phyloP scores from a whole-genome alignment of 2,888 invertebrate species.

The Pecten maximus region DNA sequence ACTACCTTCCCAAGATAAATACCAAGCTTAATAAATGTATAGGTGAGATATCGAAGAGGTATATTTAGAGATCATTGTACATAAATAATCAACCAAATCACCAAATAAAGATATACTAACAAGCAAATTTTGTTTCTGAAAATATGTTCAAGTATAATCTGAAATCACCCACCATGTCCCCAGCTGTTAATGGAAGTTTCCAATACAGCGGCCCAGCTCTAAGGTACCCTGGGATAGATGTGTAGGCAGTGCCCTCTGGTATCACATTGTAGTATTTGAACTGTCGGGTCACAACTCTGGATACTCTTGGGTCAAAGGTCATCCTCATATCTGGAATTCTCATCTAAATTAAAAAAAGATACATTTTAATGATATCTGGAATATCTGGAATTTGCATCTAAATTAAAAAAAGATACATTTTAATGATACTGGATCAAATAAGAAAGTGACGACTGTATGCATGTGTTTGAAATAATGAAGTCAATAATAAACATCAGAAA shows the following conservation, averaged over 20 bases:
- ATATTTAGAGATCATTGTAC: no score
- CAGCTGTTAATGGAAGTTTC: conserved; percentile 90
- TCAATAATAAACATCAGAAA: no score
- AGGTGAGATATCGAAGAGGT: no score
- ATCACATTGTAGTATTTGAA: conserved; percentile 65
- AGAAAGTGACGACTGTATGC: no score
- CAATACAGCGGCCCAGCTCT: conserved; percentile 88
- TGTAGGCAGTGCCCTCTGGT: conserved; percentile 59
- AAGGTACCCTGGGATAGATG: conserved; percentile 55
- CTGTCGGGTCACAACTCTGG: conserved; percentile 80
- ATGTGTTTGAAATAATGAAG: no score
- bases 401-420: background rate
- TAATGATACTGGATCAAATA: no score
- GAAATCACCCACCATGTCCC: conserved; percentile 87
- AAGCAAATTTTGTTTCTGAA: no score
- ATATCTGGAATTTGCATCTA: conserved; percentile 56
- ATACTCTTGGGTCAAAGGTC: conserved; percentile 91
- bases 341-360: conserved; percentile 47
- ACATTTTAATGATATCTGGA: background rate
- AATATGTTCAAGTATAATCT: background rate
- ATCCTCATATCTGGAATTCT: conserved; percentile 58
- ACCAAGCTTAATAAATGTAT: no score
- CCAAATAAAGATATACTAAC: no score
- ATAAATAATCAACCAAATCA: no score
- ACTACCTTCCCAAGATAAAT: no score